Evolutionary conservation across 2,888 invertebrate species (phyloP), one percentile per base, ranked within the genome.

Genomic region (Lasioglossum morio): DNA sequence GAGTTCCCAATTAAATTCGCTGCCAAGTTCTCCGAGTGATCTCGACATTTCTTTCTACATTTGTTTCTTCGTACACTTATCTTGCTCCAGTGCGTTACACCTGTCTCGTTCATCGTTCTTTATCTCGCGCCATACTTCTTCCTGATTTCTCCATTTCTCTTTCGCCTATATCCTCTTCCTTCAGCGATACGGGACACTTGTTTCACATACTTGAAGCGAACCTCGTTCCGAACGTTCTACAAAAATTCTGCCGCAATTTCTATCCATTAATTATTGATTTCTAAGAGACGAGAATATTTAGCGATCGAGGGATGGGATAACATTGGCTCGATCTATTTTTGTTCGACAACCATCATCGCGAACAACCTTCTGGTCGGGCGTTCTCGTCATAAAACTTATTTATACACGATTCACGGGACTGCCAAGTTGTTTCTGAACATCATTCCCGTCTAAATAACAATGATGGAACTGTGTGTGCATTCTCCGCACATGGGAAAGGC

Each of bases 361-460:
- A 81, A 10, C 27, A 72, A 73, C 43, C 70, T 14, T 77, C 66
- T 30, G n/a, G 27, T 27, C 7, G 16, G 30, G 30, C 48, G 37
- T 34, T 5, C 80, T 40, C 16, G 57, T 70, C 46, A 72, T 77
- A 46, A 76, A 81, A 46, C 70, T 73, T 73, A 72, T 82, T 82
- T 79, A 69, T 82, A 73, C 34, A 34, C 43, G n/a, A 79, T 57
- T 57, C 80, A n/a, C 73, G 79, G 43, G 34, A 23, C 53, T 74
- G 81, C 34, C 73, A 74, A 82, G 34, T 53, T 74, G 53, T 57
- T 19, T n/a, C 69, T 69, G 23, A 69, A 40, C 40, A 23, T 37
- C 0, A 23, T 69, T 12, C 23, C 37, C n/a, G 37, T n/a, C 12
- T 69, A 69, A 69, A 40, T 37, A 69, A 37, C 66, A 69, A 30